Evolutionary conservation across 2,888 invertebrate genomes (phyloP).

Genomic region (Drosophila merina): DNA sequence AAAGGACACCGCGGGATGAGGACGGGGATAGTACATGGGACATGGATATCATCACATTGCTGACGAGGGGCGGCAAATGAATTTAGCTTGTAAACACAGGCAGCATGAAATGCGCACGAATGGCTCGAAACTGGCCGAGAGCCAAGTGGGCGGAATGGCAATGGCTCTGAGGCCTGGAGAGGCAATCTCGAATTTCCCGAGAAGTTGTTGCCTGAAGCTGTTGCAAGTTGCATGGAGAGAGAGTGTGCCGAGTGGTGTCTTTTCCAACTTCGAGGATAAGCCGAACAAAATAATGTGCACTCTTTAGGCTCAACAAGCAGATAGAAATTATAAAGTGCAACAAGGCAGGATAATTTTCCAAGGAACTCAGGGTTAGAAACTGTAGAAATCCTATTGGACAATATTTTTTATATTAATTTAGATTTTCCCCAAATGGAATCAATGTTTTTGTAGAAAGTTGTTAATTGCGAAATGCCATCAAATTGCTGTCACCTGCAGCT

Average conservation of each 20-base stretch:
- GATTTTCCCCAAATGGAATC: slow-evolving; percentile 7
- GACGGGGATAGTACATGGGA: slow-evolving; percentile 3
- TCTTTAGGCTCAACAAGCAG: neutral
- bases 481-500: slow-evolving; percentile 69
- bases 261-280: slow-evolving; percentile 23
- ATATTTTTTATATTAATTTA: neutral
- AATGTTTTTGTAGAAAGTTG: slow-evolving; percentile 2
- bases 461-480: slow-evolving; percentile 28
- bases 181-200: slow-evolving; percentile 48
- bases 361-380: neutral
- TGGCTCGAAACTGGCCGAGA: slow-evolving; percentile 38
- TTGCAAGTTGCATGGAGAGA: slow-evolving; percentile 29
- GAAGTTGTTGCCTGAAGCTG: slow-evolving; percentile 30
- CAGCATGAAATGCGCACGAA: slow-evolving; percentile 49
- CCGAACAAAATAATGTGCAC: slow-evolving; percentile 1
- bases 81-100: slow-evolving; percentile 54
- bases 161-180: slow-evolving; percentile 3
- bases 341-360: neutral
- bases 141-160: slow-evolving; percentile 24
- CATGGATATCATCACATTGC: slow-evolving; percentile 41
- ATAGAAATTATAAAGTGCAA: slow-evolving; percentile 1
- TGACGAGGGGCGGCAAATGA: slow-evolving; percentile 42
- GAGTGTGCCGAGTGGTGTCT: slow-evolving; percentile 30
- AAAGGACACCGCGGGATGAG: neutral
- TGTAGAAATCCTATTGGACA: too few relatives aligned